A percentile compares a stretch with the other conserved stretches of the same genome.
These are phyloP conservation scores for Tiliqua scincoides DNA, from an alignment of 2,113 vertebrate genomes.

Conservation along the genomic window DNA sequence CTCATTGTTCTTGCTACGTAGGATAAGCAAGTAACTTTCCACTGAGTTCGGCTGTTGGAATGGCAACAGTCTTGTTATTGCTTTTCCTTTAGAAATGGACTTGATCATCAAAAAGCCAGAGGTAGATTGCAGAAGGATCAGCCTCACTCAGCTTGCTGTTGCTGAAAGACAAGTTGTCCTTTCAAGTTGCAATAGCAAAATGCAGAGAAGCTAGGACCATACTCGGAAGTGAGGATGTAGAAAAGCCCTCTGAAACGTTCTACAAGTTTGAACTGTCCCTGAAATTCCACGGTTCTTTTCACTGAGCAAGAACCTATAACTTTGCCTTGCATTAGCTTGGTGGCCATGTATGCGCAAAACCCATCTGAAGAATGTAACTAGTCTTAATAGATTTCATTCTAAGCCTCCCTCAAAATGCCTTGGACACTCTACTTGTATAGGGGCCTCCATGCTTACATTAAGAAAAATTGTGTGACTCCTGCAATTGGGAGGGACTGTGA, in stretches of 20 bases:
- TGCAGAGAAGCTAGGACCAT: background rate
- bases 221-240: background rate
- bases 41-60: constrained; percentile 25
- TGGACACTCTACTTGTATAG: background rate
- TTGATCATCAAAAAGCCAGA: background rate
- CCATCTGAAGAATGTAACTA: background rate
- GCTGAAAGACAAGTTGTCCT: background rate
- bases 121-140: background rate
- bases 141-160: background rate
- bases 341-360: background rate
- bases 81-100: constrained; percentile 28
- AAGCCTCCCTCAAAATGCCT: background rate
- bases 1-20: constrained; percentile 2
- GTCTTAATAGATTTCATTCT: background rate
- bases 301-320: background rate
- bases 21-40: constrained; percentile 50
- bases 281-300: background rate
- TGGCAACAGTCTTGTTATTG: constrained; percentile 21
- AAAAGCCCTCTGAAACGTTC: background rate
- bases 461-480: background rate
- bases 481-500: background rate
- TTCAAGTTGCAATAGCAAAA: constrained; percentile 11
- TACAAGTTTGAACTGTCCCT: background rate
- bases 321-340: background rate
- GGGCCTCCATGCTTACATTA: background rate